phyloP scores from a whole-genome alignment of 2,797 vertebrate genomes.

The Sebastiscus albofasciatus region DNA sequence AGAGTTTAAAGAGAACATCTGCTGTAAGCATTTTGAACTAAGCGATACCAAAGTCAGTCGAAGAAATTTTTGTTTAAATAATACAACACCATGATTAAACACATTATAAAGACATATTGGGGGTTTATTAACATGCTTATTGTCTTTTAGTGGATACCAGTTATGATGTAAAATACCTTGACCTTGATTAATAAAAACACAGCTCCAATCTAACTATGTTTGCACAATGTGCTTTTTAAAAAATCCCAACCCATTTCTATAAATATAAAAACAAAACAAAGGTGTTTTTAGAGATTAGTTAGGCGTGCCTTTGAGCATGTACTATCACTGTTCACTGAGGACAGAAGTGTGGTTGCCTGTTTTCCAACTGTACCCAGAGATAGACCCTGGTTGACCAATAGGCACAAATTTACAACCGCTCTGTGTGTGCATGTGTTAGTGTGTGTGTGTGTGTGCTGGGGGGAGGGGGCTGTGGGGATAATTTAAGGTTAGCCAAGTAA shows the following conservation, averaged over 20 bases:
- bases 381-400: conserved; percentile 15
- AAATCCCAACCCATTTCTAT: not conserved
- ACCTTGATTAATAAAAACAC: not conserved
- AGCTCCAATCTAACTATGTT: not conserved
- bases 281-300: not conserved
- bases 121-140: not conserved
- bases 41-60: not conserved
- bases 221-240: not conserved
- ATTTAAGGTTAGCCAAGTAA: conserved; percentile 40
- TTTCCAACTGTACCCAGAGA: conserved; percentile 36
- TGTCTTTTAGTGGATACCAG: not conserved
- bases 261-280: not conserved
- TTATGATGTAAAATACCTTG: not conserved
- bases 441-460: not conserved
- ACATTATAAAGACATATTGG: not conserved
- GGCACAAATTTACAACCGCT: conserved; percentile 1
- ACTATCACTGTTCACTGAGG: not conserved
- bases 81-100: not conserved
- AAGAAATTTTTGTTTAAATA: too few species aligned
- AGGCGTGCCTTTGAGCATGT: not conserved
- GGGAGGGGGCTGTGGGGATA: not conserved
- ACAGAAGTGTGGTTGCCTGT: conserved; percentile 21
- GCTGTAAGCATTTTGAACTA: not conserved
- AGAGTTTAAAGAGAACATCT: not conserved
- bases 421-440: conserved; percentile 1